A percentile compares a stretch with the other conserved stretches of the same genome.
These are phyloP conservation scores for Nannospalax galili DNA, from an alignment of 2,113 vertebrate genomes.

Conservation along the genomic window DNA sequence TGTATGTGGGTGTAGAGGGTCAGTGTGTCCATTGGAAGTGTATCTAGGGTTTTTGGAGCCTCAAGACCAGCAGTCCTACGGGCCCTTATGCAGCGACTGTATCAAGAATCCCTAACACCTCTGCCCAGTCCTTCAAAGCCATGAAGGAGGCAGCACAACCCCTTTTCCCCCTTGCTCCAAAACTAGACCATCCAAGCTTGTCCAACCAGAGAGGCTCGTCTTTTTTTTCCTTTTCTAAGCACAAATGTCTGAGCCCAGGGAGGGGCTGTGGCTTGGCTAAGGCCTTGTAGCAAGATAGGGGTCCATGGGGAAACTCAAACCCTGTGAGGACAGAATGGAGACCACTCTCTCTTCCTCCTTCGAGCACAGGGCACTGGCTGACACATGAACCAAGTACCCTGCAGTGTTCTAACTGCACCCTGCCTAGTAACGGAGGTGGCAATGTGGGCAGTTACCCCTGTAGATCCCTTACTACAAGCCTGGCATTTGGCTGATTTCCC, in stretches of 20 bases:
- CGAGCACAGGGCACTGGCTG: neutral
- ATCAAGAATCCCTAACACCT: neutral
- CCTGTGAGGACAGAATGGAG: neutral
- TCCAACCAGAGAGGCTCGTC: neutral
- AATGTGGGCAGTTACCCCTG: no score
- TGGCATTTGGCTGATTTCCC: neutral
- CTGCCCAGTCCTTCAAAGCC: neutral
- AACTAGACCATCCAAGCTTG: neutral
- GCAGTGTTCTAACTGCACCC: accelerated
- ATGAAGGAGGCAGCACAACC: neutral
- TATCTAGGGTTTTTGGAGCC: accelerated
- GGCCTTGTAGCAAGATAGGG: neutral
- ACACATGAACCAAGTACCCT: accelerated
- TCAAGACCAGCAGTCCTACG: neutral
- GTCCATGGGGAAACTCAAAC: accelerated
- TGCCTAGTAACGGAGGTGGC: accelerated
- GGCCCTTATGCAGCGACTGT: neutral
- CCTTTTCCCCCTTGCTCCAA: neutral
- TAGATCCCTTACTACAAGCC: neutral
- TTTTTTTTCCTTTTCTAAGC: neutral
- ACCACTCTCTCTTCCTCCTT: neutral
- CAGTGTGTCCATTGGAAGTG: neutral
- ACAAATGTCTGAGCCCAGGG: neutral
- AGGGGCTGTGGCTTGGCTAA: neutral
- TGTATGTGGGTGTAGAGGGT: neutral